phyloP scores from a whole-genome alignment of 2,113 vertebrate genomes.

The Mungos mungo region DNA sequence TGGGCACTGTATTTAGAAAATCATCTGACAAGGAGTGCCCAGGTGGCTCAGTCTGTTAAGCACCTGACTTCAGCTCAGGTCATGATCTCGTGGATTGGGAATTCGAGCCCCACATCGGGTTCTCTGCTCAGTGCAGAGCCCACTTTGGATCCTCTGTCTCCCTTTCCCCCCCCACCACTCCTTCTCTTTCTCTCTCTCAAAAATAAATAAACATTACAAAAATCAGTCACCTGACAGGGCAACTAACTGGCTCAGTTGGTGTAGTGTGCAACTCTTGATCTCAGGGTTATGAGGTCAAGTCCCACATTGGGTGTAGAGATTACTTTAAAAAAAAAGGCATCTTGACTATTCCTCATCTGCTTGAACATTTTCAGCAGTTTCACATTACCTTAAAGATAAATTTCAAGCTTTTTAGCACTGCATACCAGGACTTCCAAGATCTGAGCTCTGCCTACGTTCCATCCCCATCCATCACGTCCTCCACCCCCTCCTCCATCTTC shows the following conservation, averaged over 20 bases:
- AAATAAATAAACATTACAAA: too few relatives aligned
- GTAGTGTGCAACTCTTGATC: not conserved
- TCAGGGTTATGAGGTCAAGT: not conserved
- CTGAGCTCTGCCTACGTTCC: not conserved
- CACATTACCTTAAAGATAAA: not conserved
- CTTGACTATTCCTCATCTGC: not conserved
- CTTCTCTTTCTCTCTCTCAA: too few relatives aligned
- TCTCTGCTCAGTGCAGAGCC: too few relatives aligned
- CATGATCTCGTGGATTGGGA: too few relatives aligned
- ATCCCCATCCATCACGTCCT: not conserved
- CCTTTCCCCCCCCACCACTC: too few relatives aligned
- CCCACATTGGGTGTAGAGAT: not conserved
- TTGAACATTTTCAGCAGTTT: constrained; percentile 29
- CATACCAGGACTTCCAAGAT: not conserved
- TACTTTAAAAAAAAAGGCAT: not conserved
- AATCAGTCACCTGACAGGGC: not conserved
- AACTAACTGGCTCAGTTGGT: not conserved
- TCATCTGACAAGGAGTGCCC: too few relatives aligned
- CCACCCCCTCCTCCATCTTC: not conserved
- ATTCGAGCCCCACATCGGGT: too few relatives aligned
- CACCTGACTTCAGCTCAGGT: too few relatives aligned
- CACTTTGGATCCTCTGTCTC: too few relatives aligned
- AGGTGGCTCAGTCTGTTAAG: too few relatives aligned
- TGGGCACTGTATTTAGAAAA: too few relatives aligned
- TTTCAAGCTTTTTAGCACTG: not conserved